Evolutionary conservation across 2,888 invertebrate genomes (phyloP).

Genomic region (Ceraclea dissimilis): DNA sequence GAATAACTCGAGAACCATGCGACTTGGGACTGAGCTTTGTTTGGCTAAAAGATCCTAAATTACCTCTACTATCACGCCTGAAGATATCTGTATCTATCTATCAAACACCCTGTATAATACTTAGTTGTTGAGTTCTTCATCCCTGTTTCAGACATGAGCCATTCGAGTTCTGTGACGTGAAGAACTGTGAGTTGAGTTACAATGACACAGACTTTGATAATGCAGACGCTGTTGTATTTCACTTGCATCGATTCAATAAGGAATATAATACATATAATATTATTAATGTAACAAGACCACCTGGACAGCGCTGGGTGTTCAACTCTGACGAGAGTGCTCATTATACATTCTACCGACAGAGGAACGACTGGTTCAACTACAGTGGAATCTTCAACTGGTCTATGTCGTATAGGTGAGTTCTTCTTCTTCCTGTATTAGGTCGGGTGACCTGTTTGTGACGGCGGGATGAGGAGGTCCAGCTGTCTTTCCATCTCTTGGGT

Average conservation of each 20-base stretch:
- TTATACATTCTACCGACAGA: constrained; percentile 46
- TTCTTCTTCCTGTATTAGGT: too few species aligned
- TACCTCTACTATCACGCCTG: too few species aligned
- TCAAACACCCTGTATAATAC: too few species aligned
- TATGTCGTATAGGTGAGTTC: constrained; percentile 41
- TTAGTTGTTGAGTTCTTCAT: too few species aligned
- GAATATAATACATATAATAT: constrained; percentile 47
- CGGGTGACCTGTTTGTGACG: too few species aligned
- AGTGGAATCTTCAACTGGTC: constrained; percentile 62
- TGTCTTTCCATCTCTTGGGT: too few species aligned
- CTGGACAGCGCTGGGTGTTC: constrained; percentile 60
- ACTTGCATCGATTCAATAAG: constrained; percentile 41
- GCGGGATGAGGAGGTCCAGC: too few species aligned
- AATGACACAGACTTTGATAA: constrained; percentile 37
- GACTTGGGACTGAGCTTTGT: too few species aligned
- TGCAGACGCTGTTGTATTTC: constrained; percentile 56
- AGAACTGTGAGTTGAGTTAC: constrained; percentile 55
- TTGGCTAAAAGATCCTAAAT: too few species aligned
- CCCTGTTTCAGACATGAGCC: constrained; percentile 45
- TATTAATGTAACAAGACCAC: constrained; percentile 34
- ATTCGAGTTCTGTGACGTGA: constrained; percentile 51
- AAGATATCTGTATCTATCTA: too few species aligned
- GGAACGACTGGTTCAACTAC: constrained; percentile 37
- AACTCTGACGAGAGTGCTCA: constrained; percentile 60
- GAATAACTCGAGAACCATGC: too few species aligned